phyloP scores from a whole-genome alignment of 2,888 invertebrate genomes.

The Uloborus plumipes region DNA sequence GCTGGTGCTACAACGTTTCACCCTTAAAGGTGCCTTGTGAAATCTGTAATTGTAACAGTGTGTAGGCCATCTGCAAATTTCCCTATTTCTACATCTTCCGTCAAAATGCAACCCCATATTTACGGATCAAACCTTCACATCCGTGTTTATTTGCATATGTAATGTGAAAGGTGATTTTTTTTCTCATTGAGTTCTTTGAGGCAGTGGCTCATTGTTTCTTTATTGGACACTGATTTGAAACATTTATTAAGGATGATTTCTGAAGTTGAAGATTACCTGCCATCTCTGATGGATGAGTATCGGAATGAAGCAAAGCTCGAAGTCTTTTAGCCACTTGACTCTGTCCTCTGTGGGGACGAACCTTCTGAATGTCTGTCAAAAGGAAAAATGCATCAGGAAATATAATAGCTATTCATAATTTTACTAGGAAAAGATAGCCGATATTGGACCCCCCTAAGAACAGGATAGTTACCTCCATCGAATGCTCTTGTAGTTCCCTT shows the following conservation, averaged over 20 bases:
- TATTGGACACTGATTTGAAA: neutral
- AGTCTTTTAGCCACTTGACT: constrained; percentile 76
- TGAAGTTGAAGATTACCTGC: constrained; percentile 74
- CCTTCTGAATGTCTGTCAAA: constrained; percentile 75
- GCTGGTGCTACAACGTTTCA: too few relatives aligned
- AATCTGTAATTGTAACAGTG: too few relatives aligned
- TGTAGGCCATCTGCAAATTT: too few relatives aligned
- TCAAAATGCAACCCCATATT: neutral
- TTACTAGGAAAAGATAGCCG: too few relatives aligned
- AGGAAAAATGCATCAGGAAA: constrained; percentile 1
- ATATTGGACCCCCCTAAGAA: too few relatives aligned
- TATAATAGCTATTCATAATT: too few relatives aligned
- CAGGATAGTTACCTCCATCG: constrained; percentile 75
- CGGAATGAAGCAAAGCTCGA: constrained; percentile 77
- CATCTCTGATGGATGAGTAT: constrained; percentile 77
- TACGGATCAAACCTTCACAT: too few relatives aligned
- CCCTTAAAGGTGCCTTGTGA: too few relatives aligned
- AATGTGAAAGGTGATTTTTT: neutral
- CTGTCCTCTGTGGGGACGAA: constrained; percentile 78
- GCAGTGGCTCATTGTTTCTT: neutral
- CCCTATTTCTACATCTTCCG: too few relatives aligned
- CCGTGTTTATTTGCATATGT: neutral
- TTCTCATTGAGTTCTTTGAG: neutral
- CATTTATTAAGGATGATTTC: neutral
- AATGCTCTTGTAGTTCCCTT: constrained; percentile 79